Base-by-base conservation (phyloP, 2,888 invertebrate species). In the Coenonympha arcania region DNA sequence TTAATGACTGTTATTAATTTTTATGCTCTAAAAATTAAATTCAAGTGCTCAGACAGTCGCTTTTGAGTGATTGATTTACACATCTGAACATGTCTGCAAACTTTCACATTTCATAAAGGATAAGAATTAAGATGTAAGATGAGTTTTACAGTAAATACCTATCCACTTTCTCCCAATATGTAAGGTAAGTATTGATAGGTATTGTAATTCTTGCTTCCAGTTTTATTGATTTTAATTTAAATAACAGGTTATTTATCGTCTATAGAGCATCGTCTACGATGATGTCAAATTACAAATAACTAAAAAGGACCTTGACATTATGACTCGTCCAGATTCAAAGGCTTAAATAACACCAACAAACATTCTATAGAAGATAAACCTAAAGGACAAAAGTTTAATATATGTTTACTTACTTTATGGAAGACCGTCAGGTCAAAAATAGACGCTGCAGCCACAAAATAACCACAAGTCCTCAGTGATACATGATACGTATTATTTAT, bases 391-490 rank as follows among this genome's bases (percentile, higher is more conserved):
- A 9, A 13, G 33, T 51, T 45, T 44, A 53, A 54, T 43, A 49
- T 31, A 43, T 57, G 54, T 60, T 57, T 59, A 73, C 78, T 54
- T 68, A 81, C 81, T 58, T 62, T 66, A 64, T 61, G 55, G 63
- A 69, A 65, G 64, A 63, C 57, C 59, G 66, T 64, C 55, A 57
- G 64, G 68, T 72, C 73, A 57, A 71, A 81, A 82, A 82, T 83
- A 83, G 82, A 79, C 62, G 64, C 68, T 63, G 57, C 64, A 73
- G 62, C 69, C 76, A 69, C 75, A 79, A 80, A 78, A 80, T 75
- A 77, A 79, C 72, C 76, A 82, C 75, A 78, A 74, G 51, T 57
- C 34, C 46, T 48, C 37, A 22, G 63, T 58, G 73, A 76, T 81
- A 82, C 79, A 84, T 81, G 76, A 79, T 82, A 80, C 80, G 62